Evolutionary conservation across 1,140 invertebrate species (phyloP).

Genomic region (Lysiphlebus fabarum): DNA sequence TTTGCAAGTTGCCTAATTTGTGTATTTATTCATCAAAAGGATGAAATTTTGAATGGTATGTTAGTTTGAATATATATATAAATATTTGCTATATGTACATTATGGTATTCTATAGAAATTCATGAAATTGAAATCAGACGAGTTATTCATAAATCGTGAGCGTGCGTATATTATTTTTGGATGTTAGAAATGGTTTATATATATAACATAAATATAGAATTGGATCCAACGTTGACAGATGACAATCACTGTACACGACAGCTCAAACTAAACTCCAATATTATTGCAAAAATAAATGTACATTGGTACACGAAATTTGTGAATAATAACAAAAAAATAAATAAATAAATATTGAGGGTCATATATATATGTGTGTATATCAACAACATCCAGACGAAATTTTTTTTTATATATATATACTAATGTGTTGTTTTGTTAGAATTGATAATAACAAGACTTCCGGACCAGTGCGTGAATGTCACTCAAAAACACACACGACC

Average conservation of each 20-base stretch:
- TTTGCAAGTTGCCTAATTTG: too few species aligned
- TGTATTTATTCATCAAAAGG: too few species aligned
- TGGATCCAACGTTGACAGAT: conserved; percentile 31
- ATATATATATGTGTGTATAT: background rate
- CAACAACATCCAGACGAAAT: background rate
- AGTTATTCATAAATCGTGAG: background rate
- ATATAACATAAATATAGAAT: conserved; percentile 23
- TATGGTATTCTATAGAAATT: conserved; percentile 18
- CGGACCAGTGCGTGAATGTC: background rate
- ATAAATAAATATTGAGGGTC: background rate
- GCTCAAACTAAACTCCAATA: conserved; percentile 1
- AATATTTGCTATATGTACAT: too few species aligned
- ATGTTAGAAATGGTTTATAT: background rate
- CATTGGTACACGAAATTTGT: background rate
- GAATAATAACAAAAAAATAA: background rate
- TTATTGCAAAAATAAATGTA: background rate
- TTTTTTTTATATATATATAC: too few species aligned
- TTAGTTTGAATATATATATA: too few species aligned
- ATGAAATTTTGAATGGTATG: too few species aligned
- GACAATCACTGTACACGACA: conserved; percentile 33
- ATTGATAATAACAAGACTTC: conserved; percentile 11
- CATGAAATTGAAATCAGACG: conserved; percentile 16
- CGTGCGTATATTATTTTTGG: background rate
- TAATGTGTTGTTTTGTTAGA: background rate
- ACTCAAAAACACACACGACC: conserved; percentile 17